Evolutionary conservation across 1,140 invertebrate species (phyloP).

Genomic region (Helicoverpa armigera): DNA sequence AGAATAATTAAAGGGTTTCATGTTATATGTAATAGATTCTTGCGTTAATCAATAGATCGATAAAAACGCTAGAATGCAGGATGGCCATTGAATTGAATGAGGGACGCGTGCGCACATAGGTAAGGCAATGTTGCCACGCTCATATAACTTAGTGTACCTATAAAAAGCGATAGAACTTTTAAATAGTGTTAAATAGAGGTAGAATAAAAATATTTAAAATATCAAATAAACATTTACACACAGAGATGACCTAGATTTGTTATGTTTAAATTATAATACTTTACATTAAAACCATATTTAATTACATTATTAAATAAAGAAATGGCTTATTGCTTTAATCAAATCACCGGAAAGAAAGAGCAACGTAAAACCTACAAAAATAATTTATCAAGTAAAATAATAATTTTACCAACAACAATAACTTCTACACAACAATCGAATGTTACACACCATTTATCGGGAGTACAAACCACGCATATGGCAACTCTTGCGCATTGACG

Average conservation of each 20-base stretch:
- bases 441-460: not conserved
- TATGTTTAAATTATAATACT: too few species aligned
- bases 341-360: too few species aligned
- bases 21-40: constrained; percentile 37
- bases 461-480: not conserved
- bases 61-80: constrained; percentile 11
- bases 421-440: not conserved
- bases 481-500: constrained; percentile 46
- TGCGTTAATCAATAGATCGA: constrained; percentile 35
- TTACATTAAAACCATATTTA: too few species aligned
- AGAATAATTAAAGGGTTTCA: constrained; percentile 19
- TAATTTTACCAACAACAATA: too few species aligned
- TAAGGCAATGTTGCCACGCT: constrained; percentile 1
- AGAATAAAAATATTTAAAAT: too few species aligned
- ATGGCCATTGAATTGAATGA: constrained; percentile 30
- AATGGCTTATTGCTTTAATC: too few species aligned
- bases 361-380: too few species aligned
- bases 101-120: constrained; percentile 29
- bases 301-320: too few species aligned
- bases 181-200: too few species aligned
- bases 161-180: not conserved
- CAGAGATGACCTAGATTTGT: too few species aligned
- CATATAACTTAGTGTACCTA: not conserved
- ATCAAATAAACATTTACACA: too few species aligned
- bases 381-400: too few species aligned